Base-by-base conservation (phyloP, 2,113 vertebrate species). In the Trematomus loennbergii region DNA sequence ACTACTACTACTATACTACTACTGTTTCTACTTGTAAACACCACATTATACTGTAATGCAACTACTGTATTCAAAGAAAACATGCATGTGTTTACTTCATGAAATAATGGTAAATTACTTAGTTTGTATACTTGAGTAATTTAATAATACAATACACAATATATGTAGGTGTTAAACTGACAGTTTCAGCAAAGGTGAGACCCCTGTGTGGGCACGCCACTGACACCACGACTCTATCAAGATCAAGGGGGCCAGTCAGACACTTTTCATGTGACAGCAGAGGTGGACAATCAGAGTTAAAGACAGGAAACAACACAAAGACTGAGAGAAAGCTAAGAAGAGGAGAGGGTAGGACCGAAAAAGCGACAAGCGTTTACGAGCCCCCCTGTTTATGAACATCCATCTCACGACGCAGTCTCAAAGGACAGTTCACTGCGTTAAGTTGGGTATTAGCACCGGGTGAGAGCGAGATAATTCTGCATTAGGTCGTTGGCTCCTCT, bases 211-310 rank as follows among this genome's bases (percentile, higher is more conserved):
- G 74, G 85, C 3, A 79, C 58, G 46, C 75, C 86, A 72, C 64
- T 4, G 16, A 66, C 33, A 80, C 72, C 88, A 87, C 82, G 79
- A 60, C 13, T 59, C 9, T 22, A 52, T 78, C 11, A n/a, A 71
- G 57, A 72, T 76, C 22, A 40, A 78, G 46, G 45, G 36, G 45
- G 20, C n/a, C 53, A 69, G 66, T 60, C 52, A 80, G 50, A 61
- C 13, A 53, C 46, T 36, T 59, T 70, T 61, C 43, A 66, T 68
- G 64, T 68, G 63, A 84, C 75, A 64, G 52, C 53, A 78, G 62
- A 73, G 77, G 68, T 85, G 80, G 84, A 87, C 73, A 66, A 70
- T 52, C 66, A 52, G 22, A 72, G 55, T 55, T 49, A 55, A 69
- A 82, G 29, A 81, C 72, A 76, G 72, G 62, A 85, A 86, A 64